Evolutionary conservation across 1,140 invertebrate genomes (phyloP).

Genomic region (Pectinophora gossypiella): DNA sequence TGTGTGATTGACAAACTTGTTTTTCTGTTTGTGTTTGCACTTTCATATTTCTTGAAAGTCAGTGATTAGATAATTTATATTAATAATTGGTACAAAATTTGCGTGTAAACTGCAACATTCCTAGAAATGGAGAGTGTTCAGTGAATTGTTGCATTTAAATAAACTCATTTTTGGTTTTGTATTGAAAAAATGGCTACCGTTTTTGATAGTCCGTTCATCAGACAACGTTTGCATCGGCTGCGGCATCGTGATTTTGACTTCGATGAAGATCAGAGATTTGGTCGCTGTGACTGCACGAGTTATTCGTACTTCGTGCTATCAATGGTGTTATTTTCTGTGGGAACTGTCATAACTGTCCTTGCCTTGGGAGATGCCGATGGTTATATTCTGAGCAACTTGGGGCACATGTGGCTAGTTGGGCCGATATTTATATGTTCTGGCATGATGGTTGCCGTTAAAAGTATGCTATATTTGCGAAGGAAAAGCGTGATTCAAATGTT

Average conservation of each 20-base stretch:
- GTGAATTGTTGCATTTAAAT: neutral
- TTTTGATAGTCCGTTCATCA: conserved; percentile 78
- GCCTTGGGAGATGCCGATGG: conserved; percentile 78
- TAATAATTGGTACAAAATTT: neutral
- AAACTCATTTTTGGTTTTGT: conserved; percentile 6
- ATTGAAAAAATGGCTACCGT: conserved; percentile 76
- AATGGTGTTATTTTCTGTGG: conserved; percentile 79
- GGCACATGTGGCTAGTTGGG: conserved; percentile 82
- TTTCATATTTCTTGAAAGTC: conserved; percentile 8
- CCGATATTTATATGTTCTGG: conserved; percentile 82
- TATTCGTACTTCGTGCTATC: conserved; percentile 81
- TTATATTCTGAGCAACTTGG: conserved; percentile 77
- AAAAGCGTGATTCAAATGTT: conserved; percentile 82
- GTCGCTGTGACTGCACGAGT: conserved; percentile 80
- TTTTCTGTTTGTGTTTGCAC: conserved; percentile 17
- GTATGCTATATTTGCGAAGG: conserved; percentile 79
- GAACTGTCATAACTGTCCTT: conserved; percentile 79
- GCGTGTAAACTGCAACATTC: neutral
- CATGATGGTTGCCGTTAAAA: conserved; percentile 82
- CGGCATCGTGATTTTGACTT: conserved; percentile 77
- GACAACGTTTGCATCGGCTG: conserved; percentile 76
- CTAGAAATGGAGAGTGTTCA: conserved; percentile 1
- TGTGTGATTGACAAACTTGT: conserved; percentile 9
- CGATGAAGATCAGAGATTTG: conserved; percentile 77
- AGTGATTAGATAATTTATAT: neutral